Evolutionary conservation across 2,797 vertebrate genomes (phyloP).

Genomic region (Staurois parvus): DNA sequence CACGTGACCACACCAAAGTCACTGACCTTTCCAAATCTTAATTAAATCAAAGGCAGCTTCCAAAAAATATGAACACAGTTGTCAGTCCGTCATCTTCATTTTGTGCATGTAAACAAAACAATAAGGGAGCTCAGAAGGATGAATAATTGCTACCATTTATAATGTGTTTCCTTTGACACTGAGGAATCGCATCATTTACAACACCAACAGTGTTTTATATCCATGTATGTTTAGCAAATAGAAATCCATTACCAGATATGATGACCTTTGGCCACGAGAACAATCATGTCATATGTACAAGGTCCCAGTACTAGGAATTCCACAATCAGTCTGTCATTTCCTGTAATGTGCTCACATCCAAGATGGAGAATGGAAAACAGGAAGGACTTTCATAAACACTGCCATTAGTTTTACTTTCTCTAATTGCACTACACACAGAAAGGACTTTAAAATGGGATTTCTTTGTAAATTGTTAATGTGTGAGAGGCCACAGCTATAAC

Average conservation of each 20-base stretch:
- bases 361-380: constrained; percentile 48
- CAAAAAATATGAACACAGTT: background rate
- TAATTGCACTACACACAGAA: constrained; percentile 4
- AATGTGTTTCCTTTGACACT: background rate
- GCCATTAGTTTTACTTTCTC: constrained; percentile 50
- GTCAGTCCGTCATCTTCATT: background rate
- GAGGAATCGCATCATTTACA: background rate
- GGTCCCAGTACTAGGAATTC: constrained; percentile 36
- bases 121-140: background rate
- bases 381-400: constrained; percentile 54
- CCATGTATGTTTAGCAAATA: constrained; percentile 6
- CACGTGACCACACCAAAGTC: background rate
- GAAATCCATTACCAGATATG: constrained; percentile 6
- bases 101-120: background rate
- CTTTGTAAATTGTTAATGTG: background rate
- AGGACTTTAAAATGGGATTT: background rate
- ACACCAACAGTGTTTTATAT: constrained; percentile 7
- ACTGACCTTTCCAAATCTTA: background rate
- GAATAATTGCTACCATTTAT: background rate
- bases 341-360: constrained; percentile 32
- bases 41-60: background rate
- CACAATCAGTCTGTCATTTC: constrained; percentile 55
- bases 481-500: too few species aligned
- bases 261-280: constrained; percentile 46
- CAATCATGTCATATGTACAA: constrained; percentile 49